Conservation (phyloP, 2,797 vertebrate genomes). For the Remorina albescens region DNA sequence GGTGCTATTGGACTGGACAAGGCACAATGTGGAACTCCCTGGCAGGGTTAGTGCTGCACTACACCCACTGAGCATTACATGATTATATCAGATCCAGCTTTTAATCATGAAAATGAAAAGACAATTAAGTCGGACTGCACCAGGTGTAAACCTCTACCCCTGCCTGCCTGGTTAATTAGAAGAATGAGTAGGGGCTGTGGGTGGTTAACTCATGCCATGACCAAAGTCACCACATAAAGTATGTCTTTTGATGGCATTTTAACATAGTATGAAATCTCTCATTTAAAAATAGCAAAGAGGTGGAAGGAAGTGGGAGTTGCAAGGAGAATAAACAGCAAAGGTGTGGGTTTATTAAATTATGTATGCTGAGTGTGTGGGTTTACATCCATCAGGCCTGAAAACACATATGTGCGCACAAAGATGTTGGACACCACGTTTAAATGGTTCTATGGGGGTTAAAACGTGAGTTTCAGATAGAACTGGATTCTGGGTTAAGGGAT, state of each 20-base stretch:
- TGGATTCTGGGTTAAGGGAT: too few relatives aligned
- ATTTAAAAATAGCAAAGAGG: constrained; percentile 27
- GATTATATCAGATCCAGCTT: constrained; percentile 51
- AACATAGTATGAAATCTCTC: constrained; percentile 33
- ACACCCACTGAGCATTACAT: constrained; percentile 33
- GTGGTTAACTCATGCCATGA: constrained; percentile 26
- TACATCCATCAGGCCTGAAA: too few relatives aligned
- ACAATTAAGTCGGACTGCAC: constrained; percentile 45
- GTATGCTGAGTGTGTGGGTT: neutral
- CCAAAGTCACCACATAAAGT: constrained; percentile 30
- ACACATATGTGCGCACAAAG: too few relatives aligned
- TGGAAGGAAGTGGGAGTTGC: constrained; percentile 13
- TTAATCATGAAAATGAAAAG: constrained; percentile 62
- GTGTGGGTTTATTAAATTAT: constrained; percentile 26
- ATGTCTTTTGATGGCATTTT: constrained; percentile 37
- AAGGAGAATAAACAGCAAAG: constrained; percentile 11
- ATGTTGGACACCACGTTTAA: too few relatives aligned
- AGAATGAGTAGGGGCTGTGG: constrained; percentile 15
- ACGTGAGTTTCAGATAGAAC: too few relatives aligned
- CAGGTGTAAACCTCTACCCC: constrained; percentile 40
- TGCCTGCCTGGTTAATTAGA: constrained; percentile 46
- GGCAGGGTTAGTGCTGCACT: constrained; percentile 15
- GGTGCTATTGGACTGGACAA: neutral
- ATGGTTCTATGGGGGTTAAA: too few relatives aligned
- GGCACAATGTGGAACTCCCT: constrained; percentile 9